Percentiles rank a stretch among this genome's conserved stretches.
Evolutionary conservation across 2,797 vertebrate species (phyloP).

Genomic region (Notamacropus eugenii): DNA sequence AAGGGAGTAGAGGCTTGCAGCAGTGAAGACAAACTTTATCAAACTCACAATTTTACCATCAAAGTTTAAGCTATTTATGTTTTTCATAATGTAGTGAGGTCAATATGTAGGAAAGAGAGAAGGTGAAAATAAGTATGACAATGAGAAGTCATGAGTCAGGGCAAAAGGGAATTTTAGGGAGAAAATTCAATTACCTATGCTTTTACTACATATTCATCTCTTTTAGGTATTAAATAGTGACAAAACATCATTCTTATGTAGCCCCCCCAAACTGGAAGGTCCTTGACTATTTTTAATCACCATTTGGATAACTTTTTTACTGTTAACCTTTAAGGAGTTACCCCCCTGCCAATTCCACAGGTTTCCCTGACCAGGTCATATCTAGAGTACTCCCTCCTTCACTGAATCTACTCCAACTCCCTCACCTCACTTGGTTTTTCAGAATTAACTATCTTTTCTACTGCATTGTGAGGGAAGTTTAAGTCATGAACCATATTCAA

Average conservation of each 20-base stretch:
- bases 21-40: not conserved
- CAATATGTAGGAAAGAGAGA: not conserved
- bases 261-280: not conserved
- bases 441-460: not conserved
- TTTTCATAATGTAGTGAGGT: conserved; percentile 6
- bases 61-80: conserved; percentile 7
- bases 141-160: not conserved
- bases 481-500: not conserved
- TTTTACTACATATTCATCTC: not conserved
- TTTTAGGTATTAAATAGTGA: not conserved
- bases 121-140: not conserved
- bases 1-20: not conserved
- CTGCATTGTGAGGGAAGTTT: not conserved
- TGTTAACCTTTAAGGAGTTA: not conserved
- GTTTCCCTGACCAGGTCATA: not conserved
- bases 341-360: not conserved
- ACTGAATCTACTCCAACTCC: not conserved
- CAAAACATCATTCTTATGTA: not conserved
- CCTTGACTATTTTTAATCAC: not conserved
- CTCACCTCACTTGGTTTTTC: not conserved
- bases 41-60: conserved; percentile 21
- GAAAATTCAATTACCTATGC: not conserved
- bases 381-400: not conserved
- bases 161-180: not conserved
- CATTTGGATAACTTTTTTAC: not conserved